phyloP scores from a whole-genome alignment of 2,113 vertebrate genomes.

The Vombatus ursinus region DNA sequence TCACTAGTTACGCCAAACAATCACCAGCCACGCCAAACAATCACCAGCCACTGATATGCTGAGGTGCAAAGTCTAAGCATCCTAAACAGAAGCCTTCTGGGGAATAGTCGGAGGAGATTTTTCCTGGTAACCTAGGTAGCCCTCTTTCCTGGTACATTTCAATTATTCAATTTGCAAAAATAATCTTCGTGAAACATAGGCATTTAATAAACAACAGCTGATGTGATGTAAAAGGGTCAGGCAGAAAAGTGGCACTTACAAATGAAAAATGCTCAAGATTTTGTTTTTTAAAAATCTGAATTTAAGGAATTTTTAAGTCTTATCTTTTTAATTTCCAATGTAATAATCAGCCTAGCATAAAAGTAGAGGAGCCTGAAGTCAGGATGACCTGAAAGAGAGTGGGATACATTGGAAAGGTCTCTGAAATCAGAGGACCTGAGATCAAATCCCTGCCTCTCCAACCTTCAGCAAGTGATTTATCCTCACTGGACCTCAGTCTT shows the following conservation, averaged over 20 bases:
- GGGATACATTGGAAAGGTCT: neutral
- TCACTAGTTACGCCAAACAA: neutral
- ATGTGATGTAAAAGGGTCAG: neutral
- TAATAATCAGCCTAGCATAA: too few relatives aligned
- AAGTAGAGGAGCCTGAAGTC: neutral
- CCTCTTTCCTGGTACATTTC: neutral
- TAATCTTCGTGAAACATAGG: neutral
- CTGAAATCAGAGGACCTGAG: too few relatives aligned
- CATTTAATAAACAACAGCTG: neutral
- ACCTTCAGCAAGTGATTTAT: neutral
- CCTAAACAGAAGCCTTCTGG: neutral
- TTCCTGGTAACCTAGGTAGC: neutral
- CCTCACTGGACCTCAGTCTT: neutral
- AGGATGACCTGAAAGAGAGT: too few relatives aligned
- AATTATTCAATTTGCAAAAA: neutral
- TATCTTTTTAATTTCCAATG: neutral
- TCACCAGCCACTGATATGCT: neutral
- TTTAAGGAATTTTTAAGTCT: neutral
- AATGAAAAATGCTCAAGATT: neutral
- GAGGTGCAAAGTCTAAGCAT: neutral
- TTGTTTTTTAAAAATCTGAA: neutral
- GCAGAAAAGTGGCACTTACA: neutral
- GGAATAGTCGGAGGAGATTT: neutral
- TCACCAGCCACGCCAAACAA: neutral
- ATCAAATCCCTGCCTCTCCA: neutral